Evolutionary conservation across 2,113 vertebrate genomes (phyloP).

Genomic region (Cricetomys ansorgei): DNA sequence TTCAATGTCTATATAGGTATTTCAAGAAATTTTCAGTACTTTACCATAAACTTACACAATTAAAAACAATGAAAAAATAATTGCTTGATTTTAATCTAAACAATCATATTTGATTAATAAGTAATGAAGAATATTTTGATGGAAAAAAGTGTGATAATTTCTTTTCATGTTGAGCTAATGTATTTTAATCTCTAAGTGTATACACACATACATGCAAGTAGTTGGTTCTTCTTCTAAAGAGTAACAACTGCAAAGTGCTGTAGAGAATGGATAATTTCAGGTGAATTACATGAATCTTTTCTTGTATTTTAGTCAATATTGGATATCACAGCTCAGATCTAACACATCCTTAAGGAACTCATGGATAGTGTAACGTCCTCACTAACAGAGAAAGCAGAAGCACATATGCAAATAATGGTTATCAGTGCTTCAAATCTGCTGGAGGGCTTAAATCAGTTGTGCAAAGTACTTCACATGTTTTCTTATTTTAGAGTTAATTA

Average conservation of each 20-base stretch:
- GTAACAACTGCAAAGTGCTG: not conserved
- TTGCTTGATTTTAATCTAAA: not conserved
- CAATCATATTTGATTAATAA: not conserved
- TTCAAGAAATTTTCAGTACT: not conserved
- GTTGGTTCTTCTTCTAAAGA: not conserved
- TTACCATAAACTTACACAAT: not conserved
- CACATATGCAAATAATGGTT: not conserved
- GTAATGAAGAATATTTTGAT: not conserved
- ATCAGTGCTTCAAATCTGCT: not conserved
- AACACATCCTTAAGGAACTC: not conserved
- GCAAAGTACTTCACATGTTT: not conserved
- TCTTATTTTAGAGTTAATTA: not conserved
- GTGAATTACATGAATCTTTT: not conserved
- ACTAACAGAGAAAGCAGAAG: not conserved
- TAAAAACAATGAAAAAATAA: not conserved
- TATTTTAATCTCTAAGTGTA: not conserved
- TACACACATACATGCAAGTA: not conserved
- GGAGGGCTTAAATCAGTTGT: not conserved
- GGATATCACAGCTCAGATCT: not conserved
- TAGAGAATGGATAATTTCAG: not conserved
- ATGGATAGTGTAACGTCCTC: not conserved
- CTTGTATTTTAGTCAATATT: not conserved
- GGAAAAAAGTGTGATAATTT: not conserved
- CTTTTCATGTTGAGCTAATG: not conserved
- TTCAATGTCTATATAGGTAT: not conserved